phyloP scores from a whole-genome alignment of 2,797 vertebrate species.

The Fringilla coelebs region DNA sequence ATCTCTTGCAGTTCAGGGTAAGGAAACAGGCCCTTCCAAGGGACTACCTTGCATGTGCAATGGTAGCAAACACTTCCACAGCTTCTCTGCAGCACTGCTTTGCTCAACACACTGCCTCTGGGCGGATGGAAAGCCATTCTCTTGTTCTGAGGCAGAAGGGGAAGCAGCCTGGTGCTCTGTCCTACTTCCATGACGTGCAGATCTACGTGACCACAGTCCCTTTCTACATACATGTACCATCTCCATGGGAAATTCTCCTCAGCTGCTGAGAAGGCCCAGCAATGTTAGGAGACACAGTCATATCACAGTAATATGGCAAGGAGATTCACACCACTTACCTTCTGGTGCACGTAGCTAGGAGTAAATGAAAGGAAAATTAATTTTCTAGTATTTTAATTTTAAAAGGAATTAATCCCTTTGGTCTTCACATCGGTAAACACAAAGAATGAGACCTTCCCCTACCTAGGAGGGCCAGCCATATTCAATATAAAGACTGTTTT shows the following conservation, averaged over 20 bases:
- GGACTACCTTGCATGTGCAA: not conserved
- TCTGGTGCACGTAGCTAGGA: not conserved
- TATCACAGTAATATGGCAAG: not conserved
- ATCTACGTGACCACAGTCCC: not conserved
- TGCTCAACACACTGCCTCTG: not conserved
- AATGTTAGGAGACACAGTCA: not conserved
- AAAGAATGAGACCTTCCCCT: not conserved
- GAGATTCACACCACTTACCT: not conserved
- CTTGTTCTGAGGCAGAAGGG: not conserved
- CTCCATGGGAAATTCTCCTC: not conserved
- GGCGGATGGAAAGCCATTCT: not conserved
- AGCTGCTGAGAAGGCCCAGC: not conserved
- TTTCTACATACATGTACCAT: not conserved
- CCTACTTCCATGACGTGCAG: accelerated
- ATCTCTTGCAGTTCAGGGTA: not conserved
- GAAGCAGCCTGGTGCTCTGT: not conserved
- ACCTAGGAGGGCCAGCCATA: not conserved
- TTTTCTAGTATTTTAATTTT: not conserved
- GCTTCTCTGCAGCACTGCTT: not conserved
- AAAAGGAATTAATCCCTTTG: not conserved
- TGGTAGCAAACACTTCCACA: not conserved
- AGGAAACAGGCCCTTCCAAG: not conserved
- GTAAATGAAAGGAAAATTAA: not conserved
- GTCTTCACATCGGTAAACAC: not conserved
- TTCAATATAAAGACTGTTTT: not conserved